Percentiles rank a stretch among this genome's conserved stretches.
phyloP scores from a whole-genome alignment of 2,113 vertebrate genomes.

The Thoracochromis brauschi region DNA sequence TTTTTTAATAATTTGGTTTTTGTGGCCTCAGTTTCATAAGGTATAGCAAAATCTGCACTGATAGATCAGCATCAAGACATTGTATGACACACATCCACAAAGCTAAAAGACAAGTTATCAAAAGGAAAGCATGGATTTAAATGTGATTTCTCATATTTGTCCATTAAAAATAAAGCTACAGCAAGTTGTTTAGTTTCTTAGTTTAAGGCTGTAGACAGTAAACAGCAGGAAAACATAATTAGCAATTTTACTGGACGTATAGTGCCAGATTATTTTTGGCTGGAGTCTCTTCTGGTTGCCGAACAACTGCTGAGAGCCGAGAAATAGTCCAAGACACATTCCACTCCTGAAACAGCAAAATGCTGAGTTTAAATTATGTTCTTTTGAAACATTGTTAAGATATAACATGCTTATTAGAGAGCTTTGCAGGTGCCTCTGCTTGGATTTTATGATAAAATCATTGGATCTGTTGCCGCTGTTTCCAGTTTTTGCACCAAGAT shows the following conservation, averaged over 20 bases:
- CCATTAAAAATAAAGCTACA: background rate
- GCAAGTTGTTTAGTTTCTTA: background rate
- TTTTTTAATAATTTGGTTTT: background rate
- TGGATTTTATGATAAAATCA: background rate
- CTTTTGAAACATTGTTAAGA: background rate
- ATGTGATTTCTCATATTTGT: background rate
- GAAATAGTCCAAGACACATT: background rate
- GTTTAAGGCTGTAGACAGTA: background rate
- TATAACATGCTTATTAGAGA: background rate
- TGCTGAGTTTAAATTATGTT: background rate
- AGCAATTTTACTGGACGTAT: background rate
- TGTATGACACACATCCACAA: background rate
- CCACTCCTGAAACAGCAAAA: background rate
- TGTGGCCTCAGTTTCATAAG: background rate
- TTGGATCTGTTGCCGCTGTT: background rate
- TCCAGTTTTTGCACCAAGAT: background rate
- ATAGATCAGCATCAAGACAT: background rate
- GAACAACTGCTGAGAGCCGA: background rate
- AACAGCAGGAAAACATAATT: background rate
- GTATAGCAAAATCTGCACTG: background rate
- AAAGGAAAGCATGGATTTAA: background rate
- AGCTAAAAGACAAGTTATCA: background rate
- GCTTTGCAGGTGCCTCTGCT: background rate
- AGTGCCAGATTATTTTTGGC: background rate
- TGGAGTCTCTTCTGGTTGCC: background rate